Evolutionary conservation across 1,140 invertebrate genomes (phyloP).

Genomic region (Lucilia cuprina): DNA sequence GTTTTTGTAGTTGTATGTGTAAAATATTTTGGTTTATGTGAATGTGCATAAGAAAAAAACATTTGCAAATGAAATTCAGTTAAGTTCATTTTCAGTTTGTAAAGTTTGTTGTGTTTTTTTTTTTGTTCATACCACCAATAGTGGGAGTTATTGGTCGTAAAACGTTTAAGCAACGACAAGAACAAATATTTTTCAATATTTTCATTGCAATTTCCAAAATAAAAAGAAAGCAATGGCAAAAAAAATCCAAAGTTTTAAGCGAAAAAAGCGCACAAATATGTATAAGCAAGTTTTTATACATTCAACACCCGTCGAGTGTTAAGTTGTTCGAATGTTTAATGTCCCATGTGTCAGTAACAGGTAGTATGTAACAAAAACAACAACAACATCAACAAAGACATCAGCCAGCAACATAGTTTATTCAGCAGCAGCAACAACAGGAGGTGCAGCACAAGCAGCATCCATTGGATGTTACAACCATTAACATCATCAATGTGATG

Average conservation of each 20-base stretch:
- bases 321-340: conserved; percentile 30
- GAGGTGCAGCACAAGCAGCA: neutral
- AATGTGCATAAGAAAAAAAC: neutral
- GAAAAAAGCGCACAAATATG: neutral
- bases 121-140: too few species aligned
- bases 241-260: neutral
- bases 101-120: neutral
- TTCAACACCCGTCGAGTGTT: conserved; percentile 32
- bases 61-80: conserved; percentile 8
- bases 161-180: neutral
- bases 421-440: too few species aligned
- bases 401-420: neutral
- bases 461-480: neutral
- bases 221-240: neutral
- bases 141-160: neutral
- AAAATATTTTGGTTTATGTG: neutral
- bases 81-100: conserved; percentile 7
- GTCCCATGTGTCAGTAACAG: conserved; percentile 19
- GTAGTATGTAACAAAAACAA: neutral
- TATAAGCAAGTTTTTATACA: neutral
- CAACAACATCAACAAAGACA: neutral
- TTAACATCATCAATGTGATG: neutral
- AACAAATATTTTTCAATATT: neutral
- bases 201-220: conserved; percentile 7
- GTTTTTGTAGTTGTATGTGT: neutral